Evolutionary conservation across 2,888 invertebrate genomes (phyloP).

Genomic region (Diadegma fenestrale): DNA sequence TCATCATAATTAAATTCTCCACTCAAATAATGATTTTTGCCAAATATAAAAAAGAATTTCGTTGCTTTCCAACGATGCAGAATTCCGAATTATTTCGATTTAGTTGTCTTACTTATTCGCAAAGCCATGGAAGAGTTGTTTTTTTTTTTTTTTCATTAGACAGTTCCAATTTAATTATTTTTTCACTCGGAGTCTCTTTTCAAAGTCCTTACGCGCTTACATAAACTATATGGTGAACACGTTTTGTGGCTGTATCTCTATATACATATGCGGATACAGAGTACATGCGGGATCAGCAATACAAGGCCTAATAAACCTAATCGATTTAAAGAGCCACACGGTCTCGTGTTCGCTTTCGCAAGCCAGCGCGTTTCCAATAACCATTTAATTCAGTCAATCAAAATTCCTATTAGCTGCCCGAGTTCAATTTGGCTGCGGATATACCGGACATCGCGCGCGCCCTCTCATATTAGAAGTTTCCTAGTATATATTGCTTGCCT

Average conservation of each 20-base stretch:
- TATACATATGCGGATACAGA: slow-evolving; percentile 19
- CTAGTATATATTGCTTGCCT: slow-evolving; percentile 45
- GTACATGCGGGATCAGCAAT: slow-evolving; percentile 47
- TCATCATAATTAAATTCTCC: too few species aligned
- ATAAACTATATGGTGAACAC: background rate
- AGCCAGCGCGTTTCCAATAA: slow-evolving; percentile 80
- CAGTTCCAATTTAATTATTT: slow-evolving; percentile 39
- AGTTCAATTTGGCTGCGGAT: slow-evolving; percentile 82
- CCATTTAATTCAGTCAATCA: slow-evolving; percentile 85
- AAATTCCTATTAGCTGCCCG: slow-evolving; percentile 83
- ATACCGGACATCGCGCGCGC: slow-evolving; percentile 78
- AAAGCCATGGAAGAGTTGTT: too few species aligned
- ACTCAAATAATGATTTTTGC: too few species aligned
- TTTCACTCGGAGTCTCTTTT: slow-evolving; percentile 46
- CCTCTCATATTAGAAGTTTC: slow-evolving; percentile 82
- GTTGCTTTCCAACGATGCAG: too few species aligned
- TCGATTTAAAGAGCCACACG: slow-evolving; percentile 79
- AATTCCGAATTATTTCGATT: slow-evolving; percentile 1
- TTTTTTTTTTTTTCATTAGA: slow-evolving; percentile 40
- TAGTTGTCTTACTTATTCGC: background rate
- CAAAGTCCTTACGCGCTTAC: slow-evolving; percentile 30
- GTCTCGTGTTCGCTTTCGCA: slow-evolving; percentile 55
- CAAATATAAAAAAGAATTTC: too few species aligned
- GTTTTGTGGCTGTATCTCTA: background rate
- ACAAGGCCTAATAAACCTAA: slow-evolving; percentile 77